phyloP scores from a whole-genome alignment of 64 coral and sea anemone genomes.

The Anthopleura sola region DNA sequence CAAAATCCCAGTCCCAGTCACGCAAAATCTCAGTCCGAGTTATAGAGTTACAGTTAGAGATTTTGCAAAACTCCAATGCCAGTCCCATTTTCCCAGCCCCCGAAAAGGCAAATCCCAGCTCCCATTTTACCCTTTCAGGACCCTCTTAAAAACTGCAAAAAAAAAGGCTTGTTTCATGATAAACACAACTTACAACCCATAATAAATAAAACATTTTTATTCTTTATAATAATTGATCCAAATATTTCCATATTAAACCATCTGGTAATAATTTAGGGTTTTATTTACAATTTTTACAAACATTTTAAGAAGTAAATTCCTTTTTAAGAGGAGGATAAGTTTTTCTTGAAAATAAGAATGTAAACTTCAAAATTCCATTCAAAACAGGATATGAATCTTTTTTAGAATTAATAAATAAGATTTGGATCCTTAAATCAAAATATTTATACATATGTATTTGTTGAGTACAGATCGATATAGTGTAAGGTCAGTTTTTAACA shows the following conservation, averaged over 20 bases:
- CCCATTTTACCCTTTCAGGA: no score
- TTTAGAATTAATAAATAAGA: no score
- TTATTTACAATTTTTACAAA: neutral
- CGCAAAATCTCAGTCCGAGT: no score
- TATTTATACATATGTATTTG: neutral
- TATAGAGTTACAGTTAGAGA: no score
- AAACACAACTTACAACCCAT: no score
- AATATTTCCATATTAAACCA: neutral
- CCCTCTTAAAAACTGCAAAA: no score
- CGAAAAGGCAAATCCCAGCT: no score
- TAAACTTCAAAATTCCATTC: neutral
- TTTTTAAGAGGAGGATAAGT: neutral
- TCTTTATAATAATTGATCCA: neutral
- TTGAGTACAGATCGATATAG: neutral
- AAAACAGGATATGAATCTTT: neutral
- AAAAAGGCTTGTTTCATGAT: no score
- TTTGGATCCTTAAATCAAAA: neutral
- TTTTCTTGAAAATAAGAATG: neutral
- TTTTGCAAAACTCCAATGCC: no score
- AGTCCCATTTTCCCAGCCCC: no score
- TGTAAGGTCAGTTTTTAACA: neutral
- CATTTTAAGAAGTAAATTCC: neutral
- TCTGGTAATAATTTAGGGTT: constrained; percentile 3
- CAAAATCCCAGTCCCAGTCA: no score
- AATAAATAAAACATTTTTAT: neutral